Evolutionary conservation across 2,113 vertebrate genomes (phyloP).

Genomic region (Dasyurus viverrinus): DNA sequence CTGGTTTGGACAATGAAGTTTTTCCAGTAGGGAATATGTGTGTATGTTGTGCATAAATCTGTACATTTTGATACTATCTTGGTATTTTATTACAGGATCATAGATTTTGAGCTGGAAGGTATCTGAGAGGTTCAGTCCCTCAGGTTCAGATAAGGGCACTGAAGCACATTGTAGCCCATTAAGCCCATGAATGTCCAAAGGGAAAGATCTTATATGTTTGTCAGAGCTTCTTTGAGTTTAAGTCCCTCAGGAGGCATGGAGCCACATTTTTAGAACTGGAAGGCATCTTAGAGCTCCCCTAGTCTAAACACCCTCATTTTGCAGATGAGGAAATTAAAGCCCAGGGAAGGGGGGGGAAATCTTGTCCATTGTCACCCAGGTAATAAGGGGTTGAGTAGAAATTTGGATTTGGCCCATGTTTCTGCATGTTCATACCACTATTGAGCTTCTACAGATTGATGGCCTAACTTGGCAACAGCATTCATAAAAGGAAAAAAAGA

Average conservation of each 20-base stretch:
- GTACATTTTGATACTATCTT: background rate
- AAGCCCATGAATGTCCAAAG: background rate
- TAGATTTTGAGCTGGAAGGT: background rate
- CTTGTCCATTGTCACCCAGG: background rate
- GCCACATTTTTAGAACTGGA: background rate
- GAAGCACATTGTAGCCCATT: background rate
- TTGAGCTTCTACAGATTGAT: background rate
- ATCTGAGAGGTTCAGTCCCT: background rate
- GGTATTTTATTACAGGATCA: background rate
- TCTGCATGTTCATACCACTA: background rate
- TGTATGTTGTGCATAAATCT: background rate
- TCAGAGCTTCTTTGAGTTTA: background rate
- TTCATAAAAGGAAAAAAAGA: background rate
- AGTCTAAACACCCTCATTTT: background rate
- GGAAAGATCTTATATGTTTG: background rate
- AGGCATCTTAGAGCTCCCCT: background rate
- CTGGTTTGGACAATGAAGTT: background rate
- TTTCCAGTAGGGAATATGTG: background rate
- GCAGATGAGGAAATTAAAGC: background rate
- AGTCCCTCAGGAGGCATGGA: background rate
- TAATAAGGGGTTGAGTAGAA: background rate
- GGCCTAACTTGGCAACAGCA: background rate
- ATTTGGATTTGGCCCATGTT: background rate
- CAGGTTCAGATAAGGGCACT: background rate
- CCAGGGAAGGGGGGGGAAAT: background rate